Base-by-base conservation (phyloP, 1,140 invertebrate species). In the Aporrectodea caliginosa region DNA sequence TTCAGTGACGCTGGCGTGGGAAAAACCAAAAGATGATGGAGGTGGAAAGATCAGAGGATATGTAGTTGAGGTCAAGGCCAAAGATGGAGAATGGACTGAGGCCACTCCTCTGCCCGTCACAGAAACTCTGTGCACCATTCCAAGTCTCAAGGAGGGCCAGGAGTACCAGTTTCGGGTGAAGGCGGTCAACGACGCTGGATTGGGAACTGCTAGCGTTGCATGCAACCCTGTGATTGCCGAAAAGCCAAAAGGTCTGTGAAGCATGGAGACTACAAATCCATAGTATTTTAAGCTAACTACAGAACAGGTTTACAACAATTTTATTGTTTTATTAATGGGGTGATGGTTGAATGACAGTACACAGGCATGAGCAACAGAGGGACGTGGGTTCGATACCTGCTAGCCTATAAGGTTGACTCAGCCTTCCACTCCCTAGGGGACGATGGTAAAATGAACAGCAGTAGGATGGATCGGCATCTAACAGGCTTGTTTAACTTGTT, bases 11-110 rank as follows among this genome's bases (percentile, higher is more conserved):
- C 87, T 99, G 0, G 97, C 95, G 0, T 99, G 98, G 98, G 92
- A 84, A 91, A 96, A 90, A 85, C 98, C 98, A 6, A 91, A 92
- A 81, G 93, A 92, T 85, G 97, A 99, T 87, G 97, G 98, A 76
- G 98, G 97, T 75, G 92, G 94, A 32, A 96, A 96, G 85, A 94
- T 99, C 81, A 94, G 94, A 85, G 97, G 96, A 27, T 99, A 99
- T 86, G 91, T 97, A 79, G 89, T 99, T 81, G 94, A 99, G 89
- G 93, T 97, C 90, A 93, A 94, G 83, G 95, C 84, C 69, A 85
- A 86, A 35, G 95, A 95, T 73, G 95, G 95, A 70, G 74, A 80
- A 33, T 99, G 97, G 97, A 91, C 94, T 0, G 95, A 94, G 85
- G 94, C 94, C 27, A 97, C 95, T 85, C 94, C 93, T 84, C 97